Evolutionary conservation across 2,797 vertebrate species (phyloP).

Genomic region (Neomorphus geoffroyi): DNA sequence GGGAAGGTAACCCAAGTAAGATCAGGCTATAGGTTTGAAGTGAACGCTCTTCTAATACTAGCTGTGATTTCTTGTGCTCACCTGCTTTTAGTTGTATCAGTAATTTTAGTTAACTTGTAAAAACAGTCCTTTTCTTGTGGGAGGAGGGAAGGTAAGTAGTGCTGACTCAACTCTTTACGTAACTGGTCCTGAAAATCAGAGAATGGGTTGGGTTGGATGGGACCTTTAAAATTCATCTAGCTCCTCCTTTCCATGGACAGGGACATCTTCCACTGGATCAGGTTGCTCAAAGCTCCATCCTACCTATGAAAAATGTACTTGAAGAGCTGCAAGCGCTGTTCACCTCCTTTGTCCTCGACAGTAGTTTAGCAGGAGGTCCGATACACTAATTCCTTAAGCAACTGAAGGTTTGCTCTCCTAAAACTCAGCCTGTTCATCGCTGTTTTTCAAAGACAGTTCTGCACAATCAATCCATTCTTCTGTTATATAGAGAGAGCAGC

Average conservation of each 20-base stretch:
- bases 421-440: neutral
- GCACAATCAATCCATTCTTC: neutral
- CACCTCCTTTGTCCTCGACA: neutral
- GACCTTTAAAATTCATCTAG: neutral
- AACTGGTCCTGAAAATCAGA: neutral
- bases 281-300: neutral
- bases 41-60: neutral
- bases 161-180: neutral
- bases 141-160: neutral
- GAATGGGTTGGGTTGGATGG: neutral
- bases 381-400: neutral
- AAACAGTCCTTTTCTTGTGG: neutral
- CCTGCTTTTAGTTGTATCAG: neutral
- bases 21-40: neutral
- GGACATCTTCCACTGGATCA: no score
- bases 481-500: neutral
- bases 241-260: no score
- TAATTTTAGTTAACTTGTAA: neutral
- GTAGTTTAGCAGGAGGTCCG: no score
- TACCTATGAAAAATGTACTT: no score
- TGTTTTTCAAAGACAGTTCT: neutral
- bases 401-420: neutral
- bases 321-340: neutral
- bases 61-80: neutral
- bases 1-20: neutral